A percentile compares a stretch with the other conserved stretches of the same genome.
phyloP scores from a whole-genome alignment of 2,113 vertebrate species.

The Ptychochromis oligacanthus region DNA sequence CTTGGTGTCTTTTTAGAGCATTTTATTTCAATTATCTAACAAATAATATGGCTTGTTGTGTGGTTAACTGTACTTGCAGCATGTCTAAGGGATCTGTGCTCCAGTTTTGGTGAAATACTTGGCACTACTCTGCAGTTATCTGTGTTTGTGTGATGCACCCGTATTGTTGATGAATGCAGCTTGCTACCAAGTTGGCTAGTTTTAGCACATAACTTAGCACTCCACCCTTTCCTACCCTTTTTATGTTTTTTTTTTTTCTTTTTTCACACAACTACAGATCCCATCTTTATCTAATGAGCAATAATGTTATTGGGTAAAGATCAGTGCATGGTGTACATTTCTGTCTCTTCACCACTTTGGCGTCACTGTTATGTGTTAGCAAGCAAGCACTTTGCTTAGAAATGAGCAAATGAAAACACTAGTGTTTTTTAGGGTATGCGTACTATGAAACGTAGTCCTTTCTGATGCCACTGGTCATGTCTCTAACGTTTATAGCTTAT shows the following conservation, averaged over 20 bases:
- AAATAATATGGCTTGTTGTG: no score
- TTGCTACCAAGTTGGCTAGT: rapidly evolving
- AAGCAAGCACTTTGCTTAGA: no score
- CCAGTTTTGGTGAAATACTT: not conserved
- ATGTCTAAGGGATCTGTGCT: not conserved
- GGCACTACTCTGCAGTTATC: not conserved
- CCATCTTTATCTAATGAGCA: not conserved
- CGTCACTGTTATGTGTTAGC: no score
- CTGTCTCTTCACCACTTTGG: no score
- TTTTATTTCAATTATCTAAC: no score
- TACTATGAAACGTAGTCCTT: not conserved
- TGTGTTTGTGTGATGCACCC: not conserved
- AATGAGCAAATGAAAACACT: no score
- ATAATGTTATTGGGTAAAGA: not conserved
- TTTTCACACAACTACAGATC: not conserved
- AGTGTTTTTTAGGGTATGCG: no score
- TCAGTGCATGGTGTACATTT: not conserved
- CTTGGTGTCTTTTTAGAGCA: no score
- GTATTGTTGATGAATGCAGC: no score
- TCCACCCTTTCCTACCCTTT: not conserved
- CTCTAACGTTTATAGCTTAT: no score
- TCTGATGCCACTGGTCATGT: not conserved
- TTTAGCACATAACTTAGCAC: not conserved
- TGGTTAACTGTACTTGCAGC: no score
- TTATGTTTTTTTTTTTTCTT: no score